Evolutionary conservation across 2,113 vertebrate genomes (phyloP).

Genomic region (Hymenochirus boettgeri): DNA sequence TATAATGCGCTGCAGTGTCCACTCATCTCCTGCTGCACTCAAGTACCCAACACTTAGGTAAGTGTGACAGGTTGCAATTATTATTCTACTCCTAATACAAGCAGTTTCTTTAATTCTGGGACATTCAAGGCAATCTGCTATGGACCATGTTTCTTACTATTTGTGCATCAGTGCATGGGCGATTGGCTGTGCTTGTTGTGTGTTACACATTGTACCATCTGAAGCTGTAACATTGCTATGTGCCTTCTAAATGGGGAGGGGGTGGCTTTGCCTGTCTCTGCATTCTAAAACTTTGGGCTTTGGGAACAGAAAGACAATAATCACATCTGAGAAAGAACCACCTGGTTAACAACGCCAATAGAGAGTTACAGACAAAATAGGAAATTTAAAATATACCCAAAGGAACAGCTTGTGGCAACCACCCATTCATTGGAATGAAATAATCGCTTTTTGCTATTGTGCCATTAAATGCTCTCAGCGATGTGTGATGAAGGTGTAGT

Average conservation of each 20-base stretch:
- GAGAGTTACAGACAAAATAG: slow-evolving; percentile 10
- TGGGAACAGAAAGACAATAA: background rate
- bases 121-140: background rate
- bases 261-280: background rate
- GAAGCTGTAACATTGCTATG: background rate
- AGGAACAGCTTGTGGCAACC: background rate
- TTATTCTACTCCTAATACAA: background rate
- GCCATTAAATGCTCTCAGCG: background rate
- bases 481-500: background rate
- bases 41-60: slow-evolving; percentile 87
- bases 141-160: background rate
- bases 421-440: background rate
- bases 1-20: slow-evolving; percentile 86
- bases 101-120: background rate
- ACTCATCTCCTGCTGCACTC: slow-evolving; percentile 81
- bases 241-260: background rate
- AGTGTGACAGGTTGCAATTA: slow-evolving; percentile 43
- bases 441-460: slow-evolving; percentile 6
- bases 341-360: background rate
- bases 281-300: background rate
- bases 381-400: slow-evolving; percentile 2
- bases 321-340: background rate
- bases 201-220: slow-evolving; percentile 1
- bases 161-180: background rate
- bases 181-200: background rate